Evolutionary conservation across 1,140 invertebrate species (phyloP), one percentile per base, ranked within the genome.

Genomic region (Luehdorfia chinensis): DNA sequence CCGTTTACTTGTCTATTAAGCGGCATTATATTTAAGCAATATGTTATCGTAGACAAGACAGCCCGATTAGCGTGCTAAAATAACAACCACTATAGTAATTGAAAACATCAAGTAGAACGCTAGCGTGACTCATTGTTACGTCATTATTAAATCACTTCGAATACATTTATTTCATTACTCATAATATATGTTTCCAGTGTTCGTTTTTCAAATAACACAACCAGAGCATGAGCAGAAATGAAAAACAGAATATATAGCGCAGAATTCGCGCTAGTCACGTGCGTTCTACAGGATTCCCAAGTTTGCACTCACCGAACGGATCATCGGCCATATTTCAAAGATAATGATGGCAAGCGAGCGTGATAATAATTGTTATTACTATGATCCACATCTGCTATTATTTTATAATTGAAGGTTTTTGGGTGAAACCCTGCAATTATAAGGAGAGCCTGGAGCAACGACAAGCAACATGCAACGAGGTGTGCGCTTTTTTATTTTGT

Each of bases 321-420:
- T 59, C 63, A 71, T 74, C 66, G 68, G 62, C 73, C 66, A 86
- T 86, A 84, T 80, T 80, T 86, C 76, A 84, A 73, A 61, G 45
- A 63, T 86, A 86, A 86, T 85, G 74, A 81, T 72, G 72, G 65
- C 67, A 41, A 62, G 58, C 66, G 70, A 77, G 79, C 78, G 79
- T 77, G 78, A 86, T 86, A 86, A 86, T 86, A 83, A 86, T 84
- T 86, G 83, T 84, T 84, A 86, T 86, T 84, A 86, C 78, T 83
- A 83, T 75, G 80, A 84, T 79, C 79, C 76, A 70, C 78, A 83
- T 83, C 78, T 83, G 80, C 76, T 86, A 86, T 86, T 84, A 86
- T 86, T 86, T 86, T 86, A 86, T 86, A 86, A 86, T 86, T 86
- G 83, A 83, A 64, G 80, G 75, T 68, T 84, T 86, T 84, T 76